phyloP scores from a whole-genome alignment of 2,113 vertebrate species.

The Oryzias melastigma region DNA sequence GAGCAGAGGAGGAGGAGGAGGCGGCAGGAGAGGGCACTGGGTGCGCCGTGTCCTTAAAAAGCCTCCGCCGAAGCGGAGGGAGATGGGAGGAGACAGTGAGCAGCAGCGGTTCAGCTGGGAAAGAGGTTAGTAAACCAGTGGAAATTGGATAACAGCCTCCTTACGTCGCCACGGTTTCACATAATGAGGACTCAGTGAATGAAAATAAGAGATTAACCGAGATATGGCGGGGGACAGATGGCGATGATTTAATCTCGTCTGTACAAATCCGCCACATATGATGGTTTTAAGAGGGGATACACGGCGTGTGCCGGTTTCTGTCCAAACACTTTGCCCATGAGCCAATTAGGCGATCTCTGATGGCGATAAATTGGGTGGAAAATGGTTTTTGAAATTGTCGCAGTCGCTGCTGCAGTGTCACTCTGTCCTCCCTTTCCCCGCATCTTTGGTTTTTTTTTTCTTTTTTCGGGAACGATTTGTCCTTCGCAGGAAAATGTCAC shows the following conservation, averaged over 20 bases:
- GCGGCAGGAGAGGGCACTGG: constrained; percentile 35
- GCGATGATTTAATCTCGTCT: constrained; percentile 56
- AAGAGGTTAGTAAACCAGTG: constrained; percentile 75
- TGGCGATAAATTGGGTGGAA: constrained; percentile 2
- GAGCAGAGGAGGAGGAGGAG: constrained; percentile 7
- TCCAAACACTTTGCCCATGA: constrained; percentile 23
- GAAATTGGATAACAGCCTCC: constrained; percentile 65
- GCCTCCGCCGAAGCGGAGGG: constrained; percentile 52
- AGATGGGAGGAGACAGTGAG: constrained; percentile 61
- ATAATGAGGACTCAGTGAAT: constrained; percentile 53
- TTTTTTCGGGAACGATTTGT: constrained; percentile 63
- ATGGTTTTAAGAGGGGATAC: constrained; percentile 35
- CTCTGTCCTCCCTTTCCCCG: constrained; percentile 43
- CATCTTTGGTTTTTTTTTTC: constrained; percentile 66
- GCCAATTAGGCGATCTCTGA: constrained; percentile 55
- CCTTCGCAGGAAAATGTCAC: constrained; percentile 70
- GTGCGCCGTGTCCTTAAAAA: constrained; percentile 67
- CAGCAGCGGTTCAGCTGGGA: constrained; percentile 60
- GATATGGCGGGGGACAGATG: constrained; percentile 59
- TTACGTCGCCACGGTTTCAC: constrained; percentile 48
- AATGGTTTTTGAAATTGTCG: constrained; percentile 23
- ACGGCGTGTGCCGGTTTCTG: constrained; percentile 20
- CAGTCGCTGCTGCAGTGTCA: constrained; percentile 58
- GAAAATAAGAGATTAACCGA: constrained; percentile 69
- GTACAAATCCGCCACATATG: constrained; percentile 54